These are phyloP conservation scores for Myrmecobius fasciatus DNA, from an alignment of 2,113 vertebrate genomes.

Conservation along the genomic window DNA sequence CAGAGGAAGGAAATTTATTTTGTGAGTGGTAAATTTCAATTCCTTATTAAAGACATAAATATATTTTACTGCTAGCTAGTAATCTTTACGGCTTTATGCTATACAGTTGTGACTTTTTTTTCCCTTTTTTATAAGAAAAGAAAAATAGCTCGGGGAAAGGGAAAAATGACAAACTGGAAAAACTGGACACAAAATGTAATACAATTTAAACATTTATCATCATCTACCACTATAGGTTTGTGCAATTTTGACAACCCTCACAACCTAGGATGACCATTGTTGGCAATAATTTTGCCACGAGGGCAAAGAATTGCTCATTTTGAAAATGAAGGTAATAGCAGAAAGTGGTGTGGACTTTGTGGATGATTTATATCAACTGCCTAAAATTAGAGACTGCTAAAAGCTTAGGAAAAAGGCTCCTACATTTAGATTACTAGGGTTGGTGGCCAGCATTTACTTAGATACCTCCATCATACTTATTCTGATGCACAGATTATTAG, in stretches of 20 bases:
- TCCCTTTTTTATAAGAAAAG: conserved; percentile 53
- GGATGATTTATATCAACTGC: background rate
- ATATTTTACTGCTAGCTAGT: conserved; percentile 67
- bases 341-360: background rate
- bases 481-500: background rate
- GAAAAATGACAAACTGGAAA: conserved; percentile 61
- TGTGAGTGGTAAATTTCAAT: conserved; percentile 70
- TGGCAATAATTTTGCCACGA: background rate
- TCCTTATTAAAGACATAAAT: conserved; percentile 78
- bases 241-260: background rate
- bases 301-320: conserved; percentile 37
- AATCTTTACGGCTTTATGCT: conserved; percentile 61
- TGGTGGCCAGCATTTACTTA: conserved; percentile 17
- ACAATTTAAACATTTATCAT: conserved; percentile 40
- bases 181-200: conserved; percentile 24
- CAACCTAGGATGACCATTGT: background rate
- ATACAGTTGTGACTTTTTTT: conserved; percentile 62
- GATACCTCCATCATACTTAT: conserved; percentile 8
- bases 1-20: conserved; percentile 52
- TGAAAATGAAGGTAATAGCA: conserved; percentile 28
- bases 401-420: background rate
- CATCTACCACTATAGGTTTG: background rate
- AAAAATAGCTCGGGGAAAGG: conserved; percentile 46
- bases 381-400: background rate
- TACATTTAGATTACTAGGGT: background rate